Base-by-base conservation (phyloP, 2,113 vertebrate genomes). In the Taurulus bubalis region DNA sequence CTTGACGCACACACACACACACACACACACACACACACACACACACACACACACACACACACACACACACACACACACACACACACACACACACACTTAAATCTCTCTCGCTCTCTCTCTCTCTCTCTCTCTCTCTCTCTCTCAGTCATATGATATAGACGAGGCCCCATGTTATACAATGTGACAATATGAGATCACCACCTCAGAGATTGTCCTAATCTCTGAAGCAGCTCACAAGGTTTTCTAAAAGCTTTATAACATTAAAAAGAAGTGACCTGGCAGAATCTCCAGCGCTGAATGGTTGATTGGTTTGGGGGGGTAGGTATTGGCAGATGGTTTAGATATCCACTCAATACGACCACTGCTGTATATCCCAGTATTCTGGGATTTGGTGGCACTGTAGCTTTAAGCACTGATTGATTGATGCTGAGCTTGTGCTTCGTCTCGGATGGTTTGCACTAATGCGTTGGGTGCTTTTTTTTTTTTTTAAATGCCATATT, bases 131-230 rank as follows among this genome's bases (percentile, higher is more conserved):
- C 45, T 62, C 30, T 62, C 59, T 22, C 7, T 62, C 3, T 56
- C n/a, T 63, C 14, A 86, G 86, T 93, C 89, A 90, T 87, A 87
- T 90, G 89, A 89, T 82, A 85, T 83, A 84, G 74, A 82, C 53
- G 71, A 86, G 82, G 83, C 63, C 49, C 63, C 6, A 49, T 79
- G 76, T 91, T 88, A 82, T 72, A 75, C 83, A 88, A 78, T 77
- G 77, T 85, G 82, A 85, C 80, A 84, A 73, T 75, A 87, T 91
- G 88, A 93, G 82, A 63, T 90, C 87, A 88, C 91, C 83, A 75
- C 71, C 81, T 72, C 49, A 75, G 84, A 86, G 83, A 81, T 79
- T 62, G 56, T 68, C 58, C 69, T 85, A 77, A 86, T 91, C 83
- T 85, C 68, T 32, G 71, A 71, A 80, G 75, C 42, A 59, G 82